Base-by-base conservation (phyloP, 64 coral and sea anemone genomes). In the Stylophora pistillata region DNA sequence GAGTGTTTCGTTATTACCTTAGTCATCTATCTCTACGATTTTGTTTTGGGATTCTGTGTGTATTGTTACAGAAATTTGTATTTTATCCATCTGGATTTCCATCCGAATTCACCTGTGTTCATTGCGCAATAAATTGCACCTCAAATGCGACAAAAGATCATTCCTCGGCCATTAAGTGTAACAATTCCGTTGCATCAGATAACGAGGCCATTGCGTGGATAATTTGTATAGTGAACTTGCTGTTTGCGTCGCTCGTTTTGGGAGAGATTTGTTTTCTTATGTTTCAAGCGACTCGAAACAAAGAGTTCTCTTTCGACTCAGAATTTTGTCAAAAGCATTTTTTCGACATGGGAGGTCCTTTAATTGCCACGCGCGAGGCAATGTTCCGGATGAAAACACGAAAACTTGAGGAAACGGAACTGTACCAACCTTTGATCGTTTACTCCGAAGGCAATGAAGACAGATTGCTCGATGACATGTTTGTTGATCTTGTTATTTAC, bases 51-150 rank as follows among this genome's bases (percentile, higher is more conserved):
- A 86, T 86, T 55, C 2, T 86, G 25, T 86, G 85, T 30, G 32
- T 23, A 26, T 18, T 63, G 9, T 65, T 91, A n/a, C 89, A 86
- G 32, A 52, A 76, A 10, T 41, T 9, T 14, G 58, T 32, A 30
- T 41, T 91, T 55, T 86, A 86, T 86, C 73, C 81, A 21, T 23
- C 26, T 18, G 73, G 60, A 64, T 86, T 91, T 78, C 72, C 81
- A 15, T 26, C 20, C 5, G 30, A 54, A 32, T 91, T 86, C n/a
- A 11, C 20, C 17, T 88, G 86, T 76, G 30, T 77, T 64, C 68
- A 77, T 32, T 0, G 60, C 13, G 25, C 15, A 55, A 26, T 17
- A 34, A 32, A 82, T 11, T 56, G 28, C 25, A 12, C 28, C 4
- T 32, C 25, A 7, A 26, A 52, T 77, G 17, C 13, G 20, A 77